These are phyloP conservation scores for Eristalis arbustorum DNA, from an alignment of 2,888 invertebrate genomes.

Conservation along the genomic window DNA sequence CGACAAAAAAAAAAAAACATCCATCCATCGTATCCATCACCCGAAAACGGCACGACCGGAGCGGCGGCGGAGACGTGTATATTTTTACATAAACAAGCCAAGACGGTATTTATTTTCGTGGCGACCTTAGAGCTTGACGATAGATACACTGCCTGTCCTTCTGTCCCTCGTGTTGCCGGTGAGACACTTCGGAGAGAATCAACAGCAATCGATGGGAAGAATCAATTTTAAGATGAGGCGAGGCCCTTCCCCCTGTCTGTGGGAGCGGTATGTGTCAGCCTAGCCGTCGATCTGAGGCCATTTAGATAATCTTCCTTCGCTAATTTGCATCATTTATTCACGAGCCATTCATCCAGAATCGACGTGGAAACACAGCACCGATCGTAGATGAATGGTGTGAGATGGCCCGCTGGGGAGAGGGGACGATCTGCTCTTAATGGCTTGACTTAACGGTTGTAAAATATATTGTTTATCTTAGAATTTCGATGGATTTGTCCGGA, in stretches of 20 bases:
- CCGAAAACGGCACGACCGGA: not conserved
- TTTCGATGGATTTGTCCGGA: conserved; percentile 16
- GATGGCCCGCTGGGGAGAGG: not conserved
- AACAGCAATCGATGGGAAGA: conserved; percentile 17
- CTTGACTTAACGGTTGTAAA: conserved; percentile 21
- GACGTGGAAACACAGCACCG: not conserved
- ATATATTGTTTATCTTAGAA: conserved; percentile 22
- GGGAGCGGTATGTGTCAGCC: not conserved
- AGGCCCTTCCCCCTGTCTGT: not conserved
- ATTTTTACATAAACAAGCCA: conserved; percentile 47
- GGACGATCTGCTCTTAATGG: conserved; percentile 23
- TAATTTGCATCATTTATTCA: conserved; percentile 61
- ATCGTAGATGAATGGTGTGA: not conserved
- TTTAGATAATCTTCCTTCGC: conserved; percentile 52
- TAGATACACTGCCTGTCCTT: not conserved
- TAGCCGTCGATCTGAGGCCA: conserved; percentile 2
- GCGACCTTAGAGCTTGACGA: conserved; percentile 23
- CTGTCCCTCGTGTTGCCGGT: not conserved
- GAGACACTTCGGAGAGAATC: not conserved
- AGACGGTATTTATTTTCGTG: conserved; percentile 31
- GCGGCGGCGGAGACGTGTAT: not conserved
- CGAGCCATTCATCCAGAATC: not conserved
- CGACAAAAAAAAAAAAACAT: no score
- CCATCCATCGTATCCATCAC: conserved; percentile 14
- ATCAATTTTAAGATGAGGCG: conserved; percentile 22